These are phyloP conservation scores for Stenopsyche tienmushanensis DNA, from an alignment of 1,140 invertebrate genomes.

Conservation along the genomic window DNA sequence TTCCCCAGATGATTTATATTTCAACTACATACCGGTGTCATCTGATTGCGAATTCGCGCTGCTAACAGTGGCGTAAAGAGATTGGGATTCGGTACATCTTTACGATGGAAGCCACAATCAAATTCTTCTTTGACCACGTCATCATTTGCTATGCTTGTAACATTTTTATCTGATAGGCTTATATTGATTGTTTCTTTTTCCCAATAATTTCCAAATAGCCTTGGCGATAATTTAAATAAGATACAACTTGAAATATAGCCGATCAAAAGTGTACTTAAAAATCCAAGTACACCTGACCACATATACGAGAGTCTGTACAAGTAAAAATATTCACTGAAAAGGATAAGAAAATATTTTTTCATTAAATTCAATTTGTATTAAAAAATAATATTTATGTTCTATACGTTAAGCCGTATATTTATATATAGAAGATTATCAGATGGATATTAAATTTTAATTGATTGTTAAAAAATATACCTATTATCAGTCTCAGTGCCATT, in stretches of 20 bases:
- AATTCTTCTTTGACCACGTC: neutral
- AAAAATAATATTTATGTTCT: neutral
- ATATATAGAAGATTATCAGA: neutral
- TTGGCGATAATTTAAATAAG: conserved; percentile 29
- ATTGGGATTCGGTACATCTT: conserved; percentile 34
- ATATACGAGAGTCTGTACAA: conserved; percentile 83
- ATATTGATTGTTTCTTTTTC: conserved; percentile 10
- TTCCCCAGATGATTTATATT: no score
- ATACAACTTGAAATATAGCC: conserved; percentile 58
- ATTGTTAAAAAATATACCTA: conserved; percentile 10
- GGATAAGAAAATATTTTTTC: neutral
- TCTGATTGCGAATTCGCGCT: conserved; percentile 10
- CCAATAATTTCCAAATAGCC: conserved; percentile 33
- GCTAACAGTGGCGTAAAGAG: conserved; percentile 33
- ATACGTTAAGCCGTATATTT: neutral
- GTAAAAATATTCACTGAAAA: conserved; percentile 59
- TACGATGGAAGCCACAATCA: neutral
- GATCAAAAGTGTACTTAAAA: conserved; percentile 63
- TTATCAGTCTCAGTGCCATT: neutral
- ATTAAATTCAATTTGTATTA: neutral
- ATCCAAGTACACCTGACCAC: conserved; percentile 79
- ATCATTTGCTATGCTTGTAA: neutral
- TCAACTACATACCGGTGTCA: no score
- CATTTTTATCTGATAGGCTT: neutral
- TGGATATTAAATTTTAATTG: no score